phyloP scores from a whole-genome alignment of 1,140 invertebrate species.

The Lamellibrachia luymesi region DNA sequence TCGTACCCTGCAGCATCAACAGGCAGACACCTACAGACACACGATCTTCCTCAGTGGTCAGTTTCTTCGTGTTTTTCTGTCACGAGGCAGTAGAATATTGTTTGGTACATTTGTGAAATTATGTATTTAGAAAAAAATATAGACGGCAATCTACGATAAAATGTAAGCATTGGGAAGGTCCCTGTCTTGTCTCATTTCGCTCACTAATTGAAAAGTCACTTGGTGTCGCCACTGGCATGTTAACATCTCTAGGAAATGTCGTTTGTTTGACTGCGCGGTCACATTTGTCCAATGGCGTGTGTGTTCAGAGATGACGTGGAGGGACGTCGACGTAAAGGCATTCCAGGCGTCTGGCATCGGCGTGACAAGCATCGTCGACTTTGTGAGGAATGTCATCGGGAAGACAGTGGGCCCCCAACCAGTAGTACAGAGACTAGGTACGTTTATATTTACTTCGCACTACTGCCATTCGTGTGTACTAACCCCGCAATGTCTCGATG shows the following conservation, averaged over 20 bases:
- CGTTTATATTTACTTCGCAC: no score
- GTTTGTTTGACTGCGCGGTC: neutral
- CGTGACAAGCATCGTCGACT: neutral
- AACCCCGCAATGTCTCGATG: no score
- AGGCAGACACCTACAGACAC: conserved; percentile 16
- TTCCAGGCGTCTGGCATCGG: neutral
- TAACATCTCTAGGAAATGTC: no score
- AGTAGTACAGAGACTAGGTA: neutral
- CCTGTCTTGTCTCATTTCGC: no score
- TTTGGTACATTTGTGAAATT: no score
- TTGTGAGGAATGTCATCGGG: neutral
- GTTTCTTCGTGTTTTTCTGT: neutral
- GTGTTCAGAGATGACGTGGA: neutral
- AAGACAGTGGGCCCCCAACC: neutral
- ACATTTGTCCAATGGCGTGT: neutral
- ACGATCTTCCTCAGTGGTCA: neutral
- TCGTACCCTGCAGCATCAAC: neutral
- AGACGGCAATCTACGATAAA: no score
- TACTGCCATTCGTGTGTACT: neutral
- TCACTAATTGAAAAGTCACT: no score
- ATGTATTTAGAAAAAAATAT: no score
- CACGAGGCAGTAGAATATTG: no score
- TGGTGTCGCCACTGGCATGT: no score
- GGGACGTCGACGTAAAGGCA: neutral
- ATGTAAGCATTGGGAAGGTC: no score